Evolutionary conservation across 1,140 invertebrate genomes (phyloP), one percentile per base, ranked within the genome.

Genomic region (Drosophila pandora): DNA sequence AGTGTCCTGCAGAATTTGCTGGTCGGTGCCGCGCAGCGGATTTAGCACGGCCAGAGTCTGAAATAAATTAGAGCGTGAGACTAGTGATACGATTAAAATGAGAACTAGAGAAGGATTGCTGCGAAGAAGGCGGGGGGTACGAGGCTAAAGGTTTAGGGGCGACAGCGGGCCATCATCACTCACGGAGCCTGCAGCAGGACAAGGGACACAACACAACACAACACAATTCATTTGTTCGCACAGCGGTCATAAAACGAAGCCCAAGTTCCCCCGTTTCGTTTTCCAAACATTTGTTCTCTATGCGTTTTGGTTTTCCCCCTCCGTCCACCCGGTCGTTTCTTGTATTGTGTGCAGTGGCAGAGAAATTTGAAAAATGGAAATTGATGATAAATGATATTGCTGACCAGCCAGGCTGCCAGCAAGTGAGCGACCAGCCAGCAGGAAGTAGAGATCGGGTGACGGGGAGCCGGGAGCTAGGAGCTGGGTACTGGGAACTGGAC

Each of bases 41-140:
- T 97, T 97, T 53, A 97, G 91, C 5, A 97, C 96, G 13, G 96
- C 94, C 56, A 95, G 79, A 9, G 96, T 97, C 93, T 96, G 25
- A 9, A 55, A 59, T 13, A 41, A 39, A 13, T 52, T 4, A 54
- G 17, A 43, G 32, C 2, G 28, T 41, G 37, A 37, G 22, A 41
- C 23, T 43, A 47, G 21, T 37, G 57, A 67, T 68, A 52, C 49
- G 64, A 83, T 74, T 84, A 87, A 81, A 84, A 85, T 87, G 65
- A 56, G 60, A 79, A 30, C 71, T 47, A 81, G 49, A 58, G 59
- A 61, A 60, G 73, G 62, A 76, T 76, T 76, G 59, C 63, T 41
- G 37, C 30, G 30, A 10, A n/a, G 25, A 21, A 17, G 41, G 32
- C 25, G 34, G 2, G 34, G 37, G 12, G n/a, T 17, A 17, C 17